Percentiles rank a stretch among this genome's conserved stretches.
phyloP scores from a whole-genome alignment of 1,140 invertebrate genomes.

The Ostrea edulis region DNA sequence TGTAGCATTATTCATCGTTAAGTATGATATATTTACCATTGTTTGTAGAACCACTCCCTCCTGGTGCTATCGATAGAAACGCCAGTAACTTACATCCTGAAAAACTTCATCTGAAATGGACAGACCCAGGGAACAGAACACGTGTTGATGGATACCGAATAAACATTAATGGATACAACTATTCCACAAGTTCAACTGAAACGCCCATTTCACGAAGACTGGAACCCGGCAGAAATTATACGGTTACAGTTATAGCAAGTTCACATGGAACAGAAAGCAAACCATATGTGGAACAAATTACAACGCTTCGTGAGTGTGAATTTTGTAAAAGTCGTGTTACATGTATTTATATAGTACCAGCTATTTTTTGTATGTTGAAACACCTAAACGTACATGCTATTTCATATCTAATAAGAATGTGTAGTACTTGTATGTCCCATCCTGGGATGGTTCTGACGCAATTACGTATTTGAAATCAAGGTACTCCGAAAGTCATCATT shows the following conservation, averaged over 20 bases:
- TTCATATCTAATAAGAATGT: no score
- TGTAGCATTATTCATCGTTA: no score
- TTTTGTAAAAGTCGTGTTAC: no score
- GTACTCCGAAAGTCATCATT: no score
- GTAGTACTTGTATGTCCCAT: no score
- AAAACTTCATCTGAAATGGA: not conserved
- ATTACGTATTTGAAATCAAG: no score
- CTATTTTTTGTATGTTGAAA: no score
- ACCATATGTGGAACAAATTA: not conserved
- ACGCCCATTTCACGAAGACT: not conserved
- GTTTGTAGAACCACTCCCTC: no score
- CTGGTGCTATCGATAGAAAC: not conserved
- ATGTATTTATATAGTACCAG: no score
- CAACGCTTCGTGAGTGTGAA: not conserved
- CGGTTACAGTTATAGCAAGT: not conserved
- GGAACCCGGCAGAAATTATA: not conserved
- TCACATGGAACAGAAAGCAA: not conserved
- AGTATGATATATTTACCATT: no score
- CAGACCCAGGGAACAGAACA: not conserved
- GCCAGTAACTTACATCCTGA: not conserved
- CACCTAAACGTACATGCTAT: no score
- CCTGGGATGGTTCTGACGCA: no score
- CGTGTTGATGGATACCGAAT: not conserved
- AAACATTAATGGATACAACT: not conserved
- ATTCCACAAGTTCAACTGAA: not conserved